Evolutionary conservation across 1,140 invertebrate species (phyloP).

Genomic region (Cecropterus lyciades): DNA sequence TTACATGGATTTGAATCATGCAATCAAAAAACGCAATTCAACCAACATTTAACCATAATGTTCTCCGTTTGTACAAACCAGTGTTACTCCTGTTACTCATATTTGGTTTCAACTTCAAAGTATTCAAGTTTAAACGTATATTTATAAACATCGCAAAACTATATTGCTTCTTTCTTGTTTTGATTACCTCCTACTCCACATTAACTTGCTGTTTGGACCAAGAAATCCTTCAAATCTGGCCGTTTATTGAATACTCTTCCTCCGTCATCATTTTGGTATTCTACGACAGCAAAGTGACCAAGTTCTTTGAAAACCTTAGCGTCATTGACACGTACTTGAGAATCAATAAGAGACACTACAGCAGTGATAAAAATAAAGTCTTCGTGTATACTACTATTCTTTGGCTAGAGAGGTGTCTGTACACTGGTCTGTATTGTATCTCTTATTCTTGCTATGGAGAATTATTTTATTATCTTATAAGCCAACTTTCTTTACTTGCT

Average conservation of each 20-base stretch:
- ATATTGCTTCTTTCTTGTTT: conserved; percentile 53
- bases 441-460: conserved; percentile 47
- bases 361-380: conserved; percentile 41
- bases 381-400: conserved; percentile 44
- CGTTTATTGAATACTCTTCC: conserved; percentile 57
- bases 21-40: conserved; percentile 29
- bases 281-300: conserved; percentile 48
- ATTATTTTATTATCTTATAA: conserved; percentile 51
- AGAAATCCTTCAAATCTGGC: conserved; percentile 55
- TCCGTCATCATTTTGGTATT: conserved; percentile 53
- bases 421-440: conserved; percentile 52
- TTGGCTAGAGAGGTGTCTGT: conserved; percentile 54
- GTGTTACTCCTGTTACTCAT: conserved; percentile 55
- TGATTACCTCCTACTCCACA: conserved; percentile 45
- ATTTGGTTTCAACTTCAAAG: conserved; percentile 64
- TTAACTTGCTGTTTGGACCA: conserved; percentile 49
- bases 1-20: conserved; percentile 1
- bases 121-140: conserved; percentile 48
- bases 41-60: conserved; percentile 33
- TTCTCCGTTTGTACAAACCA: conserved; percentile 47
- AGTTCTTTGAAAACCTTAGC: conserved; percentile 51
- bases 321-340: conserved; percentile 58
- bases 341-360: conserved; percentile 51
- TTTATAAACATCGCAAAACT: conserved; percentile 41
- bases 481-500: conserved; percentile 54